A percentile compares a stretch with the other conserved stretches of the same genome.
Evolutionary conservation across 2,888 invertebrate species (phyloP).

Genomic region (Tetramorium bicarinatum): DNA sequence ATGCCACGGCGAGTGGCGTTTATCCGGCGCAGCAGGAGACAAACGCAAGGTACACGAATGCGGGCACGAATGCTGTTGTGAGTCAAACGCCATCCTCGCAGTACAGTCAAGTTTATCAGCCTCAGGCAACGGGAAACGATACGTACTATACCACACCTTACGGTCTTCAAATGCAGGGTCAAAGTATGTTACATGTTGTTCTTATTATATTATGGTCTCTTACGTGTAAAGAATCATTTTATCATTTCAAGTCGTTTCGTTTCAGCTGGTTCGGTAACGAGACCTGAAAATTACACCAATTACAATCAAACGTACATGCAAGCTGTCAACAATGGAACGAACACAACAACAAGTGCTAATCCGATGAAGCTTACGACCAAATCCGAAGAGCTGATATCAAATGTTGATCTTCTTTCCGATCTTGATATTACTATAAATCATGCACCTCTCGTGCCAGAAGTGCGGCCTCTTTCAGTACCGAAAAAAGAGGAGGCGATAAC

Average conservation of each 20-base stretch:
- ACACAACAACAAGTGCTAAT: constrained; percentile 75
- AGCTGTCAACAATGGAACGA: constrained; percentile 74
- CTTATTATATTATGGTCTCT: not conserved
- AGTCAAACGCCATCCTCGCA: constrained; percentile 82
- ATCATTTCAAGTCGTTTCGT: constrained; percentile 16
- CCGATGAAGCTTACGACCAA: constrained; percentile 69
- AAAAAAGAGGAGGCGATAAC: constrained; percentile 65
- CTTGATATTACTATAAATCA: constrained; percentile 92
- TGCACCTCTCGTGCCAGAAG: constrained; percentile 89
- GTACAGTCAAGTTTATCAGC: constrained; percentile 74
- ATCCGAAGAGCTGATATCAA: constrained; percentile 82
- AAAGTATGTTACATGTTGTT: constrained; percentile 65
- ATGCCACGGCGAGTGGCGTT: constrained; percentile 19
- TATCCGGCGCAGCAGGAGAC: constrained; percentile 68
- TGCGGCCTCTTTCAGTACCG: constrained; percentile 82
- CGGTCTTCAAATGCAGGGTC: constrained; percentile 76
- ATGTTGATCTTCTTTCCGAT: constrained; percentile 92
- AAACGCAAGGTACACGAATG: constrained; percentile 80
- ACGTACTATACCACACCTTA: constrained; percentile 79
- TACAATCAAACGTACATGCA: constrained; percentile 84
- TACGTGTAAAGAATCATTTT: not conserved
- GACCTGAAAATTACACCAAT: constrained; percentile 65
- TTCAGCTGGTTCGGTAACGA: constrained; percentile 55
- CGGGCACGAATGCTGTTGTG: constrained; percentile 78
- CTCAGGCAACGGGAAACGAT: constrained; percentile 58